Base-by-base conservation (phyloP, 37 sponge, comb jelly and placozoan genomes). In the Spongilla lacustris region DNA sequence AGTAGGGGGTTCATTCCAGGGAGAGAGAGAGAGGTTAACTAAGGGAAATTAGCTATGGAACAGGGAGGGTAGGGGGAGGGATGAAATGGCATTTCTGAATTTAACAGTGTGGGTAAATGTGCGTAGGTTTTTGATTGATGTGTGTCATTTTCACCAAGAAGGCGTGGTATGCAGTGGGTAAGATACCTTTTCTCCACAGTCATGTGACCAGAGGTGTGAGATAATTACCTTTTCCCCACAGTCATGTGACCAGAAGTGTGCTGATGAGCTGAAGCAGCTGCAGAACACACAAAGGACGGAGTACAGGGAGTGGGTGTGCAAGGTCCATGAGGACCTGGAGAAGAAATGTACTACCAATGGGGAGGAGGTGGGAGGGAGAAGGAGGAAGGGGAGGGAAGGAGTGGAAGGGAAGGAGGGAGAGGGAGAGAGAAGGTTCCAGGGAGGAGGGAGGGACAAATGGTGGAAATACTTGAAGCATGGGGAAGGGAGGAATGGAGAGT, bases 291-390 rank as follows among this genome's bases (percentile, higher is more conserved):
- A 97, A 83, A 79, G 76, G 49, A 69, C 69, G 38, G 94, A 90
- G 38, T 97, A 94, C 81, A 76, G 91, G 30, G 93, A 92, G 41
- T 97, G 92, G 90, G 76, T 97, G 27, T 38, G 75, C 22, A 87
- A 73, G 19, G 78, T 87, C 12, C 78, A 94, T 37, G 76, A 90
- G 36, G 91, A 90, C 22, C 58, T 58, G 82, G 66, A 17, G 72
- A 76, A 11, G 34, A 36, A 41, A 41, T 41, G 41, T 41, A 41
- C 6, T 41, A 6, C 6, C 6, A 9, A 41, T 6, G 3, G 77
- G 77, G 37, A 76, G 46, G 34, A 31, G 46, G 21, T 27, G 13
- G 35, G 76, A 34, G 36, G 13, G 35, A 50, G 71, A 69, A 48
- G 68, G 36, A 36, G 35, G 22, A 17, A 23, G 76, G 19, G 38